These are phyloP conservation scores for Paradisaea rubra DNA, from an alignment of 2,113 vertebrate genomes.

Conservation along the genomic window DNA sequence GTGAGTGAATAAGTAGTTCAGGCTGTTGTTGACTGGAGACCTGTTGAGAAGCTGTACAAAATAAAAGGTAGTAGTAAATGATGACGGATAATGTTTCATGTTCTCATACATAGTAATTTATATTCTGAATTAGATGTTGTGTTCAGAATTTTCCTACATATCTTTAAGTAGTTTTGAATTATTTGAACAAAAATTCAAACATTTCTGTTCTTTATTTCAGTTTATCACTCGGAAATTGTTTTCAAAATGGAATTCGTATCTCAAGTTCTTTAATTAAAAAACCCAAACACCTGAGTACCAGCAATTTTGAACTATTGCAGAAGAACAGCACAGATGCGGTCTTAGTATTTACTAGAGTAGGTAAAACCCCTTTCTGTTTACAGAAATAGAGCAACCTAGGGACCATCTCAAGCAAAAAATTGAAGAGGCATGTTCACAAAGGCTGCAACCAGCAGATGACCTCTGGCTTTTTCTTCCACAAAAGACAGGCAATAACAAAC, in stretches of 20 bases:
- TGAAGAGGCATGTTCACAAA: neutral
- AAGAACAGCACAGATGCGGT: neutral
- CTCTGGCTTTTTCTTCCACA: neutral
- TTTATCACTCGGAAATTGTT: neutral
- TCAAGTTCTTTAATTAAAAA: neutral
- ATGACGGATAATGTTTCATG: neutral
- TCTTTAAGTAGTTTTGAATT: neutral
- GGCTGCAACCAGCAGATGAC: neutral
- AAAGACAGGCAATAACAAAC: neutral
- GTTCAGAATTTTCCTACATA: neutral
- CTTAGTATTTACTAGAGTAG: neutral
- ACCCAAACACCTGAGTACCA: neutral
- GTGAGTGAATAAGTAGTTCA: neutral
- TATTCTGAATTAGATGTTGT: neutral
- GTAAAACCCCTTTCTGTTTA: neutral
- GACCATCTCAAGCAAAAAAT: neutral
- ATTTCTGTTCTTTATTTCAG: neutral
- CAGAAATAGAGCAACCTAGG: neutral
- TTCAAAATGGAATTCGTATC: neutral
- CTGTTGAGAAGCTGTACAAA: neutral
- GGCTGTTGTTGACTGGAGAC: neutral
- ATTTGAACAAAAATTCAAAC: neutral
- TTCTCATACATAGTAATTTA: neutral
- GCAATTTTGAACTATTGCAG: neutral
- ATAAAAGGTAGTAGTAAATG: neutral